Evolutionary conservation across 1,140 invertebrate species (phyloP), one percentile per base, ranked within the genome.

Genomic region (Lutraria rhynchaena): DNA sequence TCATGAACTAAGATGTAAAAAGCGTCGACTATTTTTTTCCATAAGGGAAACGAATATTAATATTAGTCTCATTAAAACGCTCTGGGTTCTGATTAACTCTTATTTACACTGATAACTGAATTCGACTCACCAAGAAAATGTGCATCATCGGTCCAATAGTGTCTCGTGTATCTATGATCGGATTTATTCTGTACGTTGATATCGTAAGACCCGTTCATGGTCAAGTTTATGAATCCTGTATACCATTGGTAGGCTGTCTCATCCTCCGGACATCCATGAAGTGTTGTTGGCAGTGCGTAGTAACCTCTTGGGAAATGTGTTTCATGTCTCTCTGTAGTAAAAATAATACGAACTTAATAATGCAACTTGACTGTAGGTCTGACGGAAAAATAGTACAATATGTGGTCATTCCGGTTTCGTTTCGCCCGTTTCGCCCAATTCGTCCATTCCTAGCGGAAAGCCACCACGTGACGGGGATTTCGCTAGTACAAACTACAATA

Each of bases 81-180:
- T n/a, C n/a, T n/a, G n/a, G n/a, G n/a, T n/a, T n/a, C n/a, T n/a
- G n/a, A n/a, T n/a, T n/a, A n/a, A n/a, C n/a, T n/a, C n/a, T n/a
- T n/a, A n/a, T n/a, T n/a, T n/a, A n/a, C n/a, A n/a, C n/a, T n/a
- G n/a, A n/a, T n/a, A n/a, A n/a, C n/a, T n/a, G n/a, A n/a, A 55
- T 9, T 9, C 17, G n/a, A 55, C 17, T 22, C 46, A 44, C 61
- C 61, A 1, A 65, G 61, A 22, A 65, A n/a, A 44, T 65, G 33
- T 41, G 46, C 46, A 19, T 24, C 37, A 46, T 65, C 61, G 1
- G 61, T 44, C 61, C 61, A 65, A 37, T 65, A 65, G 27, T 65
- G 61, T 65, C 61, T 65, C 2, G 31, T 2, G 9, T 19, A 1
- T 5, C 4, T n/a, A 53, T 53, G 4, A n/a, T 53, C 51, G 19